Base-by-base conservation (phyloP, 37 sponge, comb jelly and placozoan genomes). In the Lycopodina hypogea region DNA sequence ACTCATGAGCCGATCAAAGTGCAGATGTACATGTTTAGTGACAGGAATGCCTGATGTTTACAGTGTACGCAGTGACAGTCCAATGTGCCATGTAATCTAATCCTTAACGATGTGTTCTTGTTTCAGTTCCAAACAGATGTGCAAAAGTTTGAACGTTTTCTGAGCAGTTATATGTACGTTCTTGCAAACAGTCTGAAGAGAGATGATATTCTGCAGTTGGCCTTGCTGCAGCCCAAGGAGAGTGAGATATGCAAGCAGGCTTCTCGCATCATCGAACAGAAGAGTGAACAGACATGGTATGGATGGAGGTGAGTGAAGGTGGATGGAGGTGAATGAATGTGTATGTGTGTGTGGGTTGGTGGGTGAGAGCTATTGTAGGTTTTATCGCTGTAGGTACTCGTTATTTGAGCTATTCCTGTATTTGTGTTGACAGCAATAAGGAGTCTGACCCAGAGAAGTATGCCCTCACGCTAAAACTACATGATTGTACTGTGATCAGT, bases 361-460 rank as follows among this genome's bases (percentile, higher is more conserved):
- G n/a, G n/a, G n/a, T n/a, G n/a, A n/a, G n/a, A n/a, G n/a, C n/a
- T n/a, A n/a, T n/a, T n/a, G n/a, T n/a, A n/a, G n/a, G n/a, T n/a
- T n/a, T n/a, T n/a, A n/a, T n/a, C n/a, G n/a, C n/a, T n/a, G n/a
- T n/a, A n/a, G n/a, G n/a, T 53, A n/a, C n/a, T 23, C n/a, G 15
- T 63, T 63, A 11, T 63, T n/a, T n/a, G n/a, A 9, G 14, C 8
- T 36, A 37, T 62, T n/a, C 8, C 40, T 36, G 23, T 22, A 24
- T 9, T n/a, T 6, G n/a, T n/a, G n/a, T 40, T 9, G 4, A 6
- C 39, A 81, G 82, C 60, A 81, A 81, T 53, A 81, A 81, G 26
- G 74, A 81, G 50, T 81, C 82, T 23, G 82, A 81, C 30, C 82
- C 82, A 18, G 82, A 81, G 61, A 81, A 81, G 66, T 81, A 81